Evolutionary conservation across 2,113 vertebrate genomes (phyloP), one percentile per base, ranked within the genome.

Genomic region (Protobothrops flavoviridis): DNA sequence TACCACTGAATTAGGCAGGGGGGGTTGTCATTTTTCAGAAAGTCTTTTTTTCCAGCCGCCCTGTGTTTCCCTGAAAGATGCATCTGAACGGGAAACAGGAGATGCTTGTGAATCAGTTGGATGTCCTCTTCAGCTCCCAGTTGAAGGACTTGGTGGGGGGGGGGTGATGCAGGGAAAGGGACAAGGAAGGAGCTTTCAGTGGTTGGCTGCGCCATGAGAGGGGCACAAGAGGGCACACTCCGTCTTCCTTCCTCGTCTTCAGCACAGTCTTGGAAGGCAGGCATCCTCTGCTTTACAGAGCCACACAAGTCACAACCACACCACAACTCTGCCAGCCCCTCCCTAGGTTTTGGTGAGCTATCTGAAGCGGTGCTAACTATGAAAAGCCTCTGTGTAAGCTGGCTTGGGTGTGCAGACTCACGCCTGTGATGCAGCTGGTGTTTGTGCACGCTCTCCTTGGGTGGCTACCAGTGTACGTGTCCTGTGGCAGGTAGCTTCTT

Each of bases 401-500:
- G 69, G 69, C 69, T 39, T 81, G 15, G n/a, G 69, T 39, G 69
- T 81, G 69, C 69, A 81, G 69, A 33, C 69, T 81, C 33, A 39
- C 6, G 33, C 69, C 69, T 81, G 69, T 39, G 69, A 81, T 81
- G 69, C 69, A 39, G 33, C 69, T 81, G n/a, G n/a, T 81, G 69
- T 81, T 81, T 39, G 69, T 81, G 20, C 59, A 20, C 4, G 3
- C 61, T 9, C 57, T 29, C 45, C 50, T 74, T 26, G 20, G 53
- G 45, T 69, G 26, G 53, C 17, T 61, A 61, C 56, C n/a, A 21
- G 74, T 9, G 74, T 87, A 92, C 56, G 91, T 92, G 91, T 87
- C 85, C 56, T 87, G 23, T 33, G 20, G 33, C 91, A 92, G 85
- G 91, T 92, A 92, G 91, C 85, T 52, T 59, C 91, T 92, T 64